Conservation (phyloP, 2,888 invertebrate genomes). For the Stegophylla sp. region DNA sequence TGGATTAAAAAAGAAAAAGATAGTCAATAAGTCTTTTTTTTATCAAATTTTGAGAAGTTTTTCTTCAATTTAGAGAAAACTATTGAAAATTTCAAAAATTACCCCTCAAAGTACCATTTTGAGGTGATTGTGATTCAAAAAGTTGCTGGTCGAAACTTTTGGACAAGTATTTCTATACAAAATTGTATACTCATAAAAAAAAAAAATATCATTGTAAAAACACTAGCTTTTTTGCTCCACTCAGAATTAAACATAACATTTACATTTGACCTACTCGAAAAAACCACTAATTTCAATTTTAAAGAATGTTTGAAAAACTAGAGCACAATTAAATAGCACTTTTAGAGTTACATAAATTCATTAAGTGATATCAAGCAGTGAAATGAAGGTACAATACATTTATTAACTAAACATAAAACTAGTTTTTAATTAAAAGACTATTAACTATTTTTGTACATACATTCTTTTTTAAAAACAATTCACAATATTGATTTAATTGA, state of each 20-base stretch:
- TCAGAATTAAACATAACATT: neutral
- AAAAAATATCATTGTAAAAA: too few species aligned
- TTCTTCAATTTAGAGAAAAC: too few species aligned
- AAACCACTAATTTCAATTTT: conserved; percentile 1
- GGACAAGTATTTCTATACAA: too few species aligned
- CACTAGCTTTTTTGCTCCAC: too few species aligned
- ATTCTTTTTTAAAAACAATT: conserved; percentile 35
- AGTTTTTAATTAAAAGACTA: neutral
- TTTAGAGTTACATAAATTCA: neutral
- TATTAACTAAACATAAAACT: neutral
- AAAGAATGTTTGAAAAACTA: neutral
- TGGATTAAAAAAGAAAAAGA: too few species aligned
- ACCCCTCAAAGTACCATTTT: too few species aligned
- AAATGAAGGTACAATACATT: neutral
- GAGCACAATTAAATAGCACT: neutral
- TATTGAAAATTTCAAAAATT: too few species aligned
- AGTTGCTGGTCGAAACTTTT: too few species aligned
- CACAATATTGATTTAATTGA: conserved; percentile 41
- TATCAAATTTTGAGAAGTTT: too few species aligned
- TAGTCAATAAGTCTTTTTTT: too few species aligned
- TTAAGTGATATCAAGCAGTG: neutral
- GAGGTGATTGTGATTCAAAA: too few species aligned
- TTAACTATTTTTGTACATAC: conserved; percentile 17
- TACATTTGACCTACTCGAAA: neutral
- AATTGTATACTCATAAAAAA: too few species aligned